phyloP scores from a whole-genome alignment of 2,888 invertebrate species.

The Agrotis puta region DNA sequence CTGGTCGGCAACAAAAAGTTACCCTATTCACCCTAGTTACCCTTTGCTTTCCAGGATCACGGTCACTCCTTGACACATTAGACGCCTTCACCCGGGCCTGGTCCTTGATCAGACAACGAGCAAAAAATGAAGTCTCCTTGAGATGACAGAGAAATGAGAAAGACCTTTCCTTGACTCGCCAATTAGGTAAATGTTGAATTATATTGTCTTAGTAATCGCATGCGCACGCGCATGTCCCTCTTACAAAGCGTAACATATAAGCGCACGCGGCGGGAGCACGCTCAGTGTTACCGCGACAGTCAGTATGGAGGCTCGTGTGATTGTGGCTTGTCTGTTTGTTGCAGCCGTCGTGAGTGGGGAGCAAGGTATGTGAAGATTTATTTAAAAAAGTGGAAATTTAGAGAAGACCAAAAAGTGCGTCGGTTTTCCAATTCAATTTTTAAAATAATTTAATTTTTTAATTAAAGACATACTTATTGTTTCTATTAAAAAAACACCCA shows the following conservation, averaged over 20 bases:
- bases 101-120: too few relatives aligned
- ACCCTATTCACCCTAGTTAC: too few relatives aligned
- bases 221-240: constrained; percentile 53
- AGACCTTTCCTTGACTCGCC: constrained; percentile 12
- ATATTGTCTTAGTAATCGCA: constrained; percentile 29
- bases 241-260: constrained; percentile 45
- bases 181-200: constrained; percentile 18
- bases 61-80: too few relatives aligned
- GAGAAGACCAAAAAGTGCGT: neutral
- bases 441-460: too few relatives aligned
- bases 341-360: constrained; percentile 36
- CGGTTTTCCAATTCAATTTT: too few relatives aligned
- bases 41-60: too few relatives aligned
- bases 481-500: neutral
- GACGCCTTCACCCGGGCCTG: too few relatives aligned
- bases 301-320: constrained; percentile 49
- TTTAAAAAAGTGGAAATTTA: neutral
- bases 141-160: neutral
- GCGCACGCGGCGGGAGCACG: neutral
- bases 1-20: too few relatives aligned
- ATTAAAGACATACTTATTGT: neutral
- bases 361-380: constrained; percentile 45
- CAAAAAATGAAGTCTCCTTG: neutral
- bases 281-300: constrained; percentile 43
- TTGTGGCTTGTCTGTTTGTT: constrained; percentile 39